Conservation (phyloP, 2,888 invertebrate genomes). For the Amphipyra berbera region DNA sequence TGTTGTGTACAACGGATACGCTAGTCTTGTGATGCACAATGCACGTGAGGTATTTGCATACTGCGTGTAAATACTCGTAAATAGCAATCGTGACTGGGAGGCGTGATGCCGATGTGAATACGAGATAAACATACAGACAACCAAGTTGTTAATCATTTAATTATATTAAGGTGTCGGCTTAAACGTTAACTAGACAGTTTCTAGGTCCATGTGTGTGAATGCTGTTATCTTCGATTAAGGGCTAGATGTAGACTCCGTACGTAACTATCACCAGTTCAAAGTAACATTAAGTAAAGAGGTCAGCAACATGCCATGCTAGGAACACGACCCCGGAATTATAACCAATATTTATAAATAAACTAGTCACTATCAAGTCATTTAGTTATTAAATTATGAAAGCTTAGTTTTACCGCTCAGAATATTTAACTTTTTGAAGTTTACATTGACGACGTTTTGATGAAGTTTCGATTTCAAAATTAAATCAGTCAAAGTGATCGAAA, state of each 20-base stretch:
- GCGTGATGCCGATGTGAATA: constrained; percentile 57
- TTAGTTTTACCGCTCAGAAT: background rate
- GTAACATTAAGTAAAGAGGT: background rate
- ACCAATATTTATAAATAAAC: constrained; percentile 19
- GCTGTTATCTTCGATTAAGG: constrained; percentile 20
- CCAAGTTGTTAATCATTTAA: constrained; percentile 46
- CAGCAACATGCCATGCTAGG: constrained; percentile 2
- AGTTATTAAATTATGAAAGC: background rate
- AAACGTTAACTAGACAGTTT: constrained; percentile 30
- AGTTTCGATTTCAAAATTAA: background rate
- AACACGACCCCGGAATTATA: constrained; percentile 10
- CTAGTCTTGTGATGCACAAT: constrained; percentile 51
- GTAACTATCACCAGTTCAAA: background rate
- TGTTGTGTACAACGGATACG: constrained; percentile 44
- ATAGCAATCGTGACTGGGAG: constrained; percentile 65
- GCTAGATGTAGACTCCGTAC: constrained; percentile 5
- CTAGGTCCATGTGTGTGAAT: constrained; percentile 13
- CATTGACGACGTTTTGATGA: constrained; percentile 5
- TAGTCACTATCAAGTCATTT: background rate
- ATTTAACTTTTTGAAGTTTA: background rate
- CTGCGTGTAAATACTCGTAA: constrained; percentile 59
- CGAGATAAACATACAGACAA: constrained; percentile 48
- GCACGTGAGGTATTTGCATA: constrained; percentile 62
- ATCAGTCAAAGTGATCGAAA: background rate
- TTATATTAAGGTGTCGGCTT: constrained; percentile 26